These are phyloP conservation scores for Steromphala cineraria DNA, from an alignment of 2,888 invertebrate genomes.

Conservation along the genomic window DNA sequence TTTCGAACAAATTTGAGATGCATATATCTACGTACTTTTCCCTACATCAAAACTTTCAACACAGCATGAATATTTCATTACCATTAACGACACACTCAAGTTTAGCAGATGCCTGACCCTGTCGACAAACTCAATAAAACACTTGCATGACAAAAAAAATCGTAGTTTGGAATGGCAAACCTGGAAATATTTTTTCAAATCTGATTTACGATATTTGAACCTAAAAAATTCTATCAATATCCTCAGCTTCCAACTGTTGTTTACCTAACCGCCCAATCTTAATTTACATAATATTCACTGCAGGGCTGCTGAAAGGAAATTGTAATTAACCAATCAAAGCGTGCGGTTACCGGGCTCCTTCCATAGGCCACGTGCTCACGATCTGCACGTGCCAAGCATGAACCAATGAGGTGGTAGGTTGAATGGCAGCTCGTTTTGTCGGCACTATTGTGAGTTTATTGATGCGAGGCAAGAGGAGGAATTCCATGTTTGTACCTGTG, in stretches of 20 bases:
- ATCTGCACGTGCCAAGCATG: neutral
- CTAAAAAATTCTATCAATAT: neutral
- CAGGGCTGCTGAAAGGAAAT: neutral
- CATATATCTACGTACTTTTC: too few species aligned
- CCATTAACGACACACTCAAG: too few species aligned
- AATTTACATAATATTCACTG: neutral
- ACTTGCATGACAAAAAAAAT: neutral
- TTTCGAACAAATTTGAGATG: too few species aligned
- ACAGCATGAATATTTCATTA: too few species aligned
- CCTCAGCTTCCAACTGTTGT: neutral
- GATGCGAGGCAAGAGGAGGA: neutral
- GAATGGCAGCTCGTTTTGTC: neutral
- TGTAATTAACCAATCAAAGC: conserved; percentile 2
- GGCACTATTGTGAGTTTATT: neutral
- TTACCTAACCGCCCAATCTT: neutral
- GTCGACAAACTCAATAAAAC: neutral
- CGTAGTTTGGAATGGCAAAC: neutral
- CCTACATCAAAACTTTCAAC: too few species aligned
- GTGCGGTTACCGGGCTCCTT: neutral
- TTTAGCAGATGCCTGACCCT: too few species aligned
- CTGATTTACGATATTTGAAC: neutral
- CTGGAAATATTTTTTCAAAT: neutral
- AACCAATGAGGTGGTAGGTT: neutral
- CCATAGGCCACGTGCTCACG: neutral
- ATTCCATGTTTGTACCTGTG: neutral